Conservation (phyloP, 2,113 vertebrate species). For the Halichoeres trimaculatus region DNA sequence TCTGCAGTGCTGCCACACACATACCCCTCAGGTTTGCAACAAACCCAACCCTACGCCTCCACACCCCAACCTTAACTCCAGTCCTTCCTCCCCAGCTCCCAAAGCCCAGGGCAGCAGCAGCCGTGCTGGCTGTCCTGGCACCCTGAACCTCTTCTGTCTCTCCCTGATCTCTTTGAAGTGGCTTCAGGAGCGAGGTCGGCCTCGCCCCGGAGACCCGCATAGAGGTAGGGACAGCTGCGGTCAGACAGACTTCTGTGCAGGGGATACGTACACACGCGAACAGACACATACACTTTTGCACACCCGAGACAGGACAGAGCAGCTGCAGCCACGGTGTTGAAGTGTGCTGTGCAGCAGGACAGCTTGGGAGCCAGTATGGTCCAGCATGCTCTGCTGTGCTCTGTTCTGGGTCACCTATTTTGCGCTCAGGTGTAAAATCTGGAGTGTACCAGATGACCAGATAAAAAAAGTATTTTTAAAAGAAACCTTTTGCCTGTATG, state of each 20-base stretch:
- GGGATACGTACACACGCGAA: slow-evolving; percentile 45
- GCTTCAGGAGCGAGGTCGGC: slow-evolving; percentile 76
- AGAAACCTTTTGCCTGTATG: background rate
- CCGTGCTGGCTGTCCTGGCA: slow-evolving; percentile 59
- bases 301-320: slow-evolving; percentile 72
- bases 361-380: slow-evolving; percentile 76
- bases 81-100: slow-evolving; percentile 69
- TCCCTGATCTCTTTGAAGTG: slow-evolving; percentile 78
- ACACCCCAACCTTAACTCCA: slow-evolving; percentile 50
- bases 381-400: slow-evolving; percentile 54
- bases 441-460: slow-evolving; percentile 73
- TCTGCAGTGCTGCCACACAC: slow-evolving; percentile 52
- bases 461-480: slow-evolving; percentile 35
- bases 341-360: slow-evolving; percentile 73
- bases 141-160: slow-evolving; percentile 52
- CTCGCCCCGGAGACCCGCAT: slow-evolving; percentile 74
- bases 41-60: slow-evolving; percentile 21
- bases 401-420: slow-evolving; percentile 79
- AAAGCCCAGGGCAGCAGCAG: slow-evolving; percentile 77
- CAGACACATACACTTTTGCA: slow-evolving; percentile 51
- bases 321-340: slow-evolving; percentile 74
- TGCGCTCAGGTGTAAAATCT: slow-evolving; percentile 74
- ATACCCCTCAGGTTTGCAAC: slow-evolving; percentile 29
- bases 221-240: slow-evolving; percentile 81
- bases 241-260: slow-evolving; percentile 66